These are phyloP conservation scores for Thereva unica DNA, from an alignment of 2,888 invertebrate genomes.

Conservation along the genomic window DNA sequence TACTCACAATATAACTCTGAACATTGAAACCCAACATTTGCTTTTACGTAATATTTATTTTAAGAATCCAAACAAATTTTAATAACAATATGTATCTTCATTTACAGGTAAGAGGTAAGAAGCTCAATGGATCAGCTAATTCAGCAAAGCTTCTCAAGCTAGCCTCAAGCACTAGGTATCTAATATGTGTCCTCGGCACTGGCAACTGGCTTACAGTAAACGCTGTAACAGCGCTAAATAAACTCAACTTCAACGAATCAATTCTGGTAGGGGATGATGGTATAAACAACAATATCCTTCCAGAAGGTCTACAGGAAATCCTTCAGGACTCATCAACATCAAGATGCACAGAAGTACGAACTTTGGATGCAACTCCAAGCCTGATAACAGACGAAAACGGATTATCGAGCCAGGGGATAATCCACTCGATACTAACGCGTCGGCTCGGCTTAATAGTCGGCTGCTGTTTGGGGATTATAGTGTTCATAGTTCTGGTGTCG, in stretches of 20 bases:
- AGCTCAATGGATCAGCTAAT: slow-evolving; percentile 72
- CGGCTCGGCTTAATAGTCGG: slow-evolving; percentile 84
- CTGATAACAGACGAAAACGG: slow-evolving; percentile 62
- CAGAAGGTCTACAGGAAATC: slow-evolving; percentile 62
- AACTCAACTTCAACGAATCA: slow-evolving; percentile 54
- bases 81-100: not conserved
- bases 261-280: slow-evolving; percentile 38
- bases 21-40: too few relatives aligned
- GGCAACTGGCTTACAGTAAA: slow-evolving; percentile 70
- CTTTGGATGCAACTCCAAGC: slow-evolving; percentile 72
- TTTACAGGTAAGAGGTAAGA: slow-evolving; percentile 74
- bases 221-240: slow-evolving; percentile 52
- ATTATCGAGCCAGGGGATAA: slow-evolving; percentile 69
- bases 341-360: slow-evolving; percentile 76
- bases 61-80: not conserved
- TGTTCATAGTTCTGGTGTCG: slow-evolving; percentile 83
- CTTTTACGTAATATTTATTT: too few relatives aligned
- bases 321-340: slow-evolving; percentile 73
- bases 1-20: too few relatives aligned
- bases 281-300: slow-evolving; percentile 66
- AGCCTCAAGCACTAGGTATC: slow-evolving; percentile 78
- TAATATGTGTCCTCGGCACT: slow-evolving; percentile 85
- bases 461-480: slow-evolving; percentile 82
- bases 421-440: slow-evolving; percentile 77
- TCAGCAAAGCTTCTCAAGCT: slow-evolving; percentile 76